Evolutionary conservation across 2,113 vertebrate species (phyloP).

Genomic region (Ivindomyrus marchei): DNA sequence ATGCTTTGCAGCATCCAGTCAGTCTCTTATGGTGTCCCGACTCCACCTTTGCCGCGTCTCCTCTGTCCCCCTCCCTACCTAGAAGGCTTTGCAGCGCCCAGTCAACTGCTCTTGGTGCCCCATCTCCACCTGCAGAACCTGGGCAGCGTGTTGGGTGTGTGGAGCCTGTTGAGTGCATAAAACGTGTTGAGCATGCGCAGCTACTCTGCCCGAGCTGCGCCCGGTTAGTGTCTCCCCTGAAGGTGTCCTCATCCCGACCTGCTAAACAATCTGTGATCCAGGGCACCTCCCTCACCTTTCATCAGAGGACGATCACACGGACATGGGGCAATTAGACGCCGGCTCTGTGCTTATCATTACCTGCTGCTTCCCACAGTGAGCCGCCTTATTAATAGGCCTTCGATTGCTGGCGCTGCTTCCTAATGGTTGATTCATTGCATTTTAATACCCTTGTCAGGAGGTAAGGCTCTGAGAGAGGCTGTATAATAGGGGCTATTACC

Average conservation of each 20-base stretch:
- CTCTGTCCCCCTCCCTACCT: background rate
- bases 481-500: conserved; percentile 55
- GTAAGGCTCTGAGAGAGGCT: conserved; percentile 48
- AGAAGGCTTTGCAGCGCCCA: background rate
- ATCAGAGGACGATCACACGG: conserved; percentile 45
- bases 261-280: background rate
- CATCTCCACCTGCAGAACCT: background rate
- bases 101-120: background rate
- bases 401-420: conserved; percentile 59
- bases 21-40: background rate
- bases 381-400: conserved; percentile 62
- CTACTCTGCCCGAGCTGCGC: background rate
- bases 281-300: conserved; percentile 36
- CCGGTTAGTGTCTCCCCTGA: background rate
- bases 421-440: conserved; percentile 74
- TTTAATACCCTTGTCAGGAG: conserved; percentile 70
- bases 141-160: background rate
- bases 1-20: background rate
- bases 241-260: background rate
- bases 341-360: conserved; percentile 52
- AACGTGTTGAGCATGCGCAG: background rate
- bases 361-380: conserved; percentile 44
- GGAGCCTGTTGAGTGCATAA: background rate
- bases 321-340: conserved; percentile 19
- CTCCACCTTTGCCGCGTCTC: background rate